Evolutionary conservation across 2,888 invertebrate species (phyloP).

Genomic region (Agrotis ipsilon): DNA sequence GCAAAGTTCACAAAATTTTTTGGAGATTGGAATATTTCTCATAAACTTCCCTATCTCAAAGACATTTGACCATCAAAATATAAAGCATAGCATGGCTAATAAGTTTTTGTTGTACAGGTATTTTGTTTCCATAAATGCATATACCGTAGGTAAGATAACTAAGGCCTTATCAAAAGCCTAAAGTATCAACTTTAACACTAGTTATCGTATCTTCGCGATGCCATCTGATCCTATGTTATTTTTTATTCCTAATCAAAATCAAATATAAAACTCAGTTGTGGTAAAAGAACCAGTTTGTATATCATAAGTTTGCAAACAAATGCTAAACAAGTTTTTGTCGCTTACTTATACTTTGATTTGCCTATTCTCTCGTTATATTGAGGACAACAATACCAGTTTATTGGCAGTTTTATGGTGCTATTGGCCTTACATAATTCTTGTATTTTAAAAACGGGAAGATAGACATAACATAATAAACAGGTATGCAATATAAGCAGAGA

Average conservation of each 20-base stretch:
- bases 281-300: constrained; percentile 18
- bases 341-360: not conserved
- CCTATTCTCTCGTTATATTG: constrained; percentile 1
- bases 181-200: no score
- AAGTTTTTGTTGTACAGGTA: no score
- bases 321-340: constrained; percentile 12
- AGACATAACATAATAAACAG: no score
- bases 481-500: no score
- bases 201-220: not conserved
- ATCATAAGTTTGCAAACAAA: constrained; percentile 14
- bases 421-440: not conserved
- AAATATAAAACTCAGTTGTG: constrained; percentile 1
- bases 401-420: not conserved
- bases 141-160: no score
- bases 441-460: not conserved
- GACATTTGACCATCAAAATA: no score
- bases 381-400: constrained; percentile 6
- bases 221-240: not conserved
- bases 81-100: no score
- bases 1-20: no score
- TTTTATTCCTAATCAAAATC: not conserved
- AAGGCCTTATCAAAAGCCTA: no score
- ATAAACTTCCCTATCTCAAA: no score
- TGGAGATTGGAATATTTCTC: no score
- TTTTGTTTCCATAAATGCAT: no score